phyloP scores from a whole-genome alignment of 2,797 vertebrate genomes.

The Masticophis lateralis region DNA sequence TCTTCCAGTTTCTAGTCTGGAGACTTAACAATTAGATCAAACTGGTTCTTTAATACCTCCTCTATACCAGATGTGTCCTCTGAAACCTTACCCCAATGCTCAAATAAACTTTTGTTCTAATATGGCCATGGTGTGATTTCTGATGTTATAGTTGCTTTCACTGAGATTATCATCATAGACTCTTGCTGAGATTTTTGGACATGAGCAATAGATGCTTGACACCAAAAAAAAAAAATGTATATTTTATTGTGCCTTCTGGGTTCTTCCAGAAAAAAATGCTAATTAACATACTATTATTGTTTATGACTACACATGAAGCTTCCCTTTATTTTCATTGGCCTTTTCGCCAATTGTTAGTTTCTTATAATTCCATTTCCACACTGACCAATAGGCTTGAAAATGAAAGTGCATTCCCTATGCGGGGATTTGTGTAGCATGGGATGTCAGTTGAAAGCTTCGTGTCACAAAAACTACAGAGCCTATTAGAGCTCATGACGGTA shows the following conservation, averaged over 20 bases:
- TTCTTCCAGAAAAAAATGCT: constrained; percentile 45
- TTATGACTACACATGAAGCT: constrained; percentile 59
- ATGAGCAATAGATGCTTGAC: constrained; percentile 9
- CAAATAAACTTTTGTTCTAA: constrained; percentile 1
- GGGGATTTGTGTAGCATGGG: constrained; percentile 10
- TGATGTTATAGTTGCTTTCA: constrained; percentile 25
- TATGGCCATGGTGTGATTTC: neutral
- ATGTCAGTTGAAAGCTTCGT: constrained; percentile 43
- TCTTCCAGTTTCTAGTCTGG: neutral
- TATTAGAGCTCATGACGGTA: constrained; percentile 18
- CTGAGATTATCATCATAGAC: constrained; percentile 30
- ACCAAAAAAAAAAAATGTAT: constrained; percentile 16
- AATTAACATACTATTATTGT: constrained; percentile 30
- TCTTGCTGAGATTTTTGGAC: constrained; percentile 31
- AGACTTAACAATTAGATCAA: neutral
- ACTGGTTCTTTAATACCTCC: neutral
- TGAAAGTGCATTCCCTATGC: constrained; percentile 31
- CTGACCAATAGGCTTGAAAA: constrained; percentile 57
- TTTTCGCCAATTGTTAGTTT: constrained; percentile 46
- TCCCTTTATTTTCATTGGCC: constrained; percentile 48
- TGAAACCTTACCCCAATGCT: neutral
- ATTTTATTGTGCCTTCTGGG: constrained; percentile 35
- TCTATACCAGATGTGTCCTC: neutral
- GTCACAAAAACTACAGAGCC: constrained; percentile 11
- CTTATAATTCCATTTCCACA: constrained; percentile 45